Evolutionary conservation across 2,113 vertebrate species (phyloP).

Genomic region (Megaceryle maxima): DNA sequence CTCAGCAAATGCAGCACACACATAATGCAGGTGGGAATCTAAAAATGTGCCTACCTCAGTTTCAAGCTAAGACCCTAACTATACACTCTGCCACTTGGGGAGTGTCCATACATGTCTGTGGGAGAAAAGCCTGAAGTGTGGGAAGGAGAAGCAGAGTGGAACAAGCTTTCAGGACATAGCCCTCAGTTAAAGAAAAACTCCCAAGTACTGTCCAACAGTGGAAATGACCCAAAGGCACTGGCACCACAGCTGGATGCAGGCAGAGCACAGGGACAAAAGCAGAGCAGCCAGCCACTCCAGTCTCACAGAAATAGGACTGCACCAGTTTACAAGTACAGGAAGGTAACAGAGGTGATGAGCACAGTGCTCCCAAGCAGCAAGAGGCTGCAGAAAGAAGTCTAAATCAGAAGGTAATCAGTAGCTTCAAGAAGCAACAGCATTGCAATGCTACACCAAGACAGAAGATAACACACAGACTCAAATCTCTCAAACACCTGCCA

Average conservation of each 20-base stretch:
- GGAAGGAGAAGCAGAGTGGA: neutral
- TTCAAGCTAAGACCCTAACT: neutral
- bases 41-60: neutral
- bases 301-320: neutral
- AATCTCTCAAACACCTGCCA: neutral
- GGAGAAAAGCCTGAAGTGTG: neutral
- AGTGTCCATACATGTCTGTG: fast-evolving
- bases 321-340: neutral
- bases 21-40: fast-evolving
- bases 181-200: neutral
- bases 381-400: neutral
- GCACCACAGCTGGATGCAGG: neutral
- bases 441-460: neutral
- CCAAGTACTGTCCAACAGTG: neutral
- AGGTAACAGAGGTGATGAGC: neutral
- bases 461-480: neutral
- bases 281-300: neutral
- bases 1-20: neutral
- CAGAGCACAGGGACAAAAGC: neutral
- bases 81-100: neutral
- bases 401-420: fast-evolving
- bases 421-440: neutral
- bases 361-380: neutral
- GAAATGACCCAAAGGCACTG: neutral
- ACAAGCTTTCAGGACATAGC: neutral